Evolutionary conservation across 2,888 invertebrate genomes (phyloP), one percentile per base, ranked within the genome.

Genomic region (Notocelia uddmanniana): DNA sequence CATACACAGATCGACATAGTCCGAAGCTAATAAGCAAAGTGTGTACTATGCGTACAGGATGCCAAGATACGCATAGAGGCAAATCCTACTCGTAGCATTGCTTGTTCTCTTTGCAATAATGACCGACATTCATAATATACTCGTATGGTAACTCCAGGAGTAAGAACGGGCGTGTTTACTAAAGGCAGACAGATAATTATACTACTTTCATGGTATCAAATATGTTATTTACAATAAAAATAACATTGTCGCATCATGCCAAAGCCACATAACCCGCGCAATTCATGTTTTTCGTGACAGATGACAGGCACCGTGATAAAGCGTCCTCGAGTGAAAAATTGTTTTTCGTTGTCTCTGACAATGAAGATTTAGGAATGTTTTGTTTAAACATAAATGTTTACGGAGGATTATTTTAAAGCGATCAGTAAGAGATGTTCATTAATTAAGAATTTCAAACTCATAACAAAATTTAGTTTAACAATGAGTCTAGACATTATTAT

Each of bases 261-360:
- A 72, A 57, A 62, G 55, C 68, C 67, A 57, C 60, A 55, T 60
- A 70, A 60, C 59, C 66, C 71, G 19, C 23, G 71, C 66, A 66
- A 66, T 66, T 59, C 74, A 73, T 66, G 74, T 74, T 76, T 71
- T 74, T 73, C 74, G 75, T 80, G 82, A 79, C 81, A 80, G 77
- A 75, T 81, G 83, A 82, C 80, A 78, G 79, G 75, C 76, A n/a
- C 68, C 76, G 76, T 72, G 75, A 74, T 78, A 79, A 80, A 74
- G 76, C 75, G 76, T 76, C 68, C 74, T 78, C 76, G 74, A 73
- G 76, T 77, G 81, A 79, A 77, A 79, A 80, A 80, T 80, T 78
- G 77, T 78, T 78, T 79, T 78, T 79, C 80, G 78, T 74, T 74
- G 69, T 73, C 74, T 69, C 76, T 74, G 74, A 78, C 63, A 70